Percentiles rank a stretch among this genome's conserved stretches.
These are phyloP conservation scores for Cyprinodon variegatus DNA, from an alignment of 2,113 vertebrate genomes.

Conservation along the genomic window DNA sequence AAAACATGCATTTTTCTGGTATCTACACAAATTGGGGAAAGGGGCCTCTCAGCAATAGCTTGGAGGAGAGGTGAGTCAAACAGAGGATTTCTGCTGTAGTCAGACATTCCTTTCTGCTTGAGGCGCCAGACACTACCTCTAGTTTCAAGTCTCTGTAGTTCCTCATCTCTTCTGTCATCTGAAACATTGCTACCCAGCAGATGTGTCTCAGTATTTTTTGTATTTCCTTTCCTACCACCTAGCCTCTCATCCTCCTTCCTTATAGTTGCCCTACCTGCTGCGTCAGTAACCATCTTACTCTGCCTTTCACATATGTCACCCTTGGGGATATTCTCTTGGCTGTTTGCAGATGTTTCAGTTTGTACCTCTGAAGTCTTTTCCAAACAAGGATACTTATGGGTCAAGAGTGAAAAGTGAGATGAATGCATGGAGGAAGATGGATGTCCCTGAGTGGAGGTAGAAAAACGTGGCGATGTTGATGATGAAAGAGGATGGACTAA, in stretches of 20 bases:
- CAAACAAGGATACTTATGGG: slow-evolving; percentile 66
- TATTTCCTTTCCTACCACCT: slow-evolving; percentile 15
- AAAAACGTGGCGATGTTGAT: slow-evolving; percentile 4
- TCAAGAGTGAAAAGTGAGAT: slow-evolving; percentile 4
- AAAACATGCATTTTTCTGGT: slow-evolving; percentile 15
- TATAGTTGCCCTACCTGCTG: not conserved
- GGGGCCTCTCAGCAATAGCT: slow-evolving; percentile 77
- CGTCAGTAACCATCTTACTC: slow-evolving; percentile 2
- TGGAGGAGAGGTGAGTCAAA: slow-evolving; percentile 19
- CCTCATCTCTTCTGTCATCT: slow-evolving; percentile 22
- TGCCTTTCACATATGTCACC: not conserved
- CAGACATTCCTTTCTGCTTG: slow-evolving; percentile 39
- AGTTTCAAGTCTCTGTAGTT: slow-evolving; percentile 10
- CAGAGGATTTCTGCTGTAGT: not conserved
- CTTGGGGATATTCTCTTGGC: slow-evolving; percentile 2
- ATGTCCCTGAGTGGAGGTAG: slow-evolving; percentile 29
- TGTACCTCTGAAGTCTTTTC: slow-evolving; percentile 69
- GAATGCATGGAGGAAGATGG: slow-evolving; percentile 12
- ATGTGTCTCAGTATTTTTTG: slow-evolving; percentile 9
- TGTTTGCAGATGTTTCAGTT: slow-evolving; percentile 15
- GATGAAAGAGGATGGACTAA: slow-evolving; percentile 20
- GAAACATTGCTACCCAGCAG: slow-evolving; percentile 35
- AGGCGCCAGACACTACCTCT: slow-evolving; percentile 55
- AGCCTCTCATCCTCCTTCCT: slow-evolving; percentile 9
- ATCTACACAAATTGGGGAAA: slow-evolving; percentile 69